Evolutionary conservation across 2,113 vertebrate species (phyloP), one percentile per base, ranked within the genome.

Genomic region (Cheilinus undulatus): DNA sequence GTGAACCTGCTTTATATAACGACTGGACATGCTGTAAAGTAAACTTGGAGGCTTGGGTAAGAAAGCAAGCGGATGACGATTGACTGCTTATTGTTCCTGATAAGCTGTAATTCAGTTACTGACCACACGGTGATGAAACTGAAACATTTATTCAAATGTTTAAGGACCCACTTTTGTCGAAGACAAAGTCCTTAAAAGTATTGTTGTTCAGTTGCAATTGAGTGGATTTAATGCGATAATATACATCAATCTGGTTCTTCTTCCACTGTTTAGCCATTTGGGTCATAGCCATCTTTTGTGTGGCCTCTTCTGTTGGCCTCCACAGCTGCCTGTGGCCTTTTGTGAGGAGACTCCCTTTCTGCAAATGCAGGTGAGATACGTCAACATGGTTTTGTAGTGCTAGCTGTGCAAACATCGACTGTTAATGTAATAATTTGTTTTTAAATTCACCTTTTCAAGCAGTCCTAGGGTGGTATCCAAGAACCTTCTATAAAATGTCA

Each of bases 261-360:
- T 30, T 78, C 11, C 0, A 11, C 51, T 36, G 42, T 78, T 7
- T 76, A 99, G 98, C 97, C 46, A 96, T 97, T 3, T 92, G 94
- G 85, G 96, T 97, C 74, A 99, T 99, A 3, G 95, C 84, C 12
- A 95, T 98, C 80, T 99, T 99, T 93, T 99, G 98, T 73, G 60
- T 99, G 91, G 95, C 96, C 20, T 97, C 98, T 1, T 96, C 96
- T 1, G 94, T 98, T 0, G 96, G 98, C 19, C 95, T 99, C 45
- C 96, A 97, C 88, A 97, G 96, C 89, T 99, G 97, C 30, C 93
- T 99, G 58, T 95, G 95, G 64, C 97, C 97, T 0, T 93, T 96
- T 0, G 94, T 99, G 30, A 91, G 95, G 82, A 93, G 95, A 81
- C 84, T 99, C 65, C 97, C 97, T 0, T 93, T 95, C 61, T 95